These are phyloP conservation scores for Parauchenoglanis punctatus DNA, from an alignment of 2,797 vertebrate genomes.

Conservation along the genomic window DNA sequence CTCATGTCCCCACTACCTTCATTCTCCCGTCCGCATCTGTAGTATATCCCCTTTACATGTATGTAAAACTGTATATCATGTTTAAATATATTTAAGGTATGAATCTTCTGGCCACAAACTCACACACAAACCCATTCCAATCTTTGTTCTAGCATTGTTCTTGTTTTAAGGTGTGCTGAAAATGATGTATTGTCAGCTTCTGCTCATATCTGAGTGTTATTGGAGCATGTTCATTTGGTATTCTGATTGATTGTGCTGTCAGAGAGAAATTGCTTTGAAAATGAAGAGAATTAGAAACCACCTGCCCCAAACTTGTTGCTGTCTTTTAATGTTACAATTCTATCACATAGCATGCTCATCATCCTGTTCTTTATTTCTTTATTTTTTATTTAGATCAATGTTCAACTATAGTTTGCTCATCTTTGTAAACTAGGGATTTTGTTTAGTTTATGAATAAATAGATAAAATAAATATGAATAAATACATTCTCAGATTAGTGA, in stretches of 20 bases:
- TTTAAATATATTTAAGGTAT: background rate
- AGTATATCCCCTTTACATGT: background rate
- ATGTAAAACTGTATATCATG: background rate
- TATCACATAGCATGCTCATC: background rate
- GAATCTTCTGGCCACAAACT: background rate
- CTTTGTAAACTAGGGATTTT: background rate
- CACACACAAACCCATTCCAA: background rate
- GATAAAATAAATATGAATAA: background rate
- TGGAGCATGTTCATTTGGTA: slow-evolving; percentile 14
- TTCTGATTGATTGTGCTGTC: slow-evolving; percentile 32
- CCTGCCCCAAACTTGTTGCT: slow-evolving; percentile 14
- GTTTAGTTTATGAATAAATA: background rate
- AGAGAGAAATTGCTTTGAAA: slow-evolving; percentile 19
- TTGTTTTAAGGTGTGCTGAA: background rate
- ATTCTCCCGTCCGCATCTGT: background rate
- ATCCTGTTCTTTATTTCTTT: background rate
- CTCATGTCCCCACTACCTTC: background rate
- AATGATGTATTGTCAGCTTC: slow-evolving; percentile 20
- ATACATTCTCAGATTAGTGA: background rate
- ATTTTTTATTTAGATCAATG: background rate
- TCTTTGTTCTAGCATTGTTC: background rate
- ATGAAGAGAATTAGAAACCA: slow-evolving; percentile 4
- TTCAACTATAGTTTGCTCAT: background rate
- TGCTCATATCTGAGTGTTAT: slow-evolving; percentile 19
- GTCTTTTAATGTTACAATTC: background rate